These are phyloP conservation scores for Mesocricetus auratus DNA, from an alignment of 2,113 vertebrate species.

Conservation along the genomic window DNA sequence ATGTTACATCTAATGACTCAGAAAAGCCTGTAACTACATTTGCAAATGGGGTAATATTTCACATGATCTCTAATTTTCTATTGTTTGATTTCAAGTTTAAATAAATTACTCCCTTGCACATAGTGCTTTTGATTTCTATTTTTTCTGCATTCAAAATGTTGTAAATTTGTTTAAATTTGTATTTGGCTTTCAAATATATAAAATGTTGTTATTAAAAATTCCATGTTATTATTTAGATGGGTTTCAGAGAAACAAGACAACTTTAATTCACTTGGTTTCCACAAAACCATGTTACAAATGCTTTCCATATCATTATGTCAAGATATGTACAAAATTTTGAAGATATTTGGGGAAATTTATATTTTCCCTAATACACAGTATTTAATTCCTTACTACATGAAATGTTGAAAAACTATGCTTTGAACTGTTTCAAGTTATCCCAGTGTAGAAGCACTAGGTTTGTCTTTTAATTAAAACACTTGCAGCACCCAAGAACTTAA, in stretches of 20 bases:
- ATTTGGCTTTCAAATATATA: constrained; percentile 7
- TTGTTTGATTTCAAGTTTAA: constrained; percentile 70
- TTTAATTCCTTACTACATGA: background rate
- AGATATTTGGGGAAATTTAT: background rate
- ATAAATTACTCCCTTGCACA: constrained; percentile 43
- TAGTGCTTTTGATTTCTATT: background rate
- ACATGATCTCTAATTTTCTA: constrained; percentile 63
- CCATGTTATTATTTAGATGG: background rate
- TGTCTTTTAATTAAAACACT: too few species aligned
- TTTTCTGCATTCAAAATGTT: background rate
- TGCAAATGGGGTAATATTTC: constrained; percentile 61
- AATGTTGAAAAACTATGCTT: background rate
- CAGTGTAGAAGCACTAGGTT: too few species aligned
- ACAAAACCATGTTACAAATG: too few species aligned
- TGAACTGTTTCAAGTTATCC: too few species aligned
- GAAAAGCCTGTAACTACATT: constrained; percentile 62
- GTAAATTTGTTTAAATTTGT: constrained; percentile 24
- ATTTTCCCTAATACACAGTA: background rate
- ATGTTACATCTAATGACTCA: constrained; percentile 61
- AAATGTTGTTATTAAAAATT: background rate
- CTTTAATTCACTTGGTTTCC: background rate
- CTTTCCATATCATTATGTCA: background rate
- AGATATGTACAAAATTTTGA: background rate
- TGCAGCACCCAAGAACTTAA: too few species aligned
- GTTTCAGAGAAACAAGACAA: background rate